phyloP scores from a whole-genome alignment of 2,113 vertebrate species.

The Prinia subflava region DNA sequence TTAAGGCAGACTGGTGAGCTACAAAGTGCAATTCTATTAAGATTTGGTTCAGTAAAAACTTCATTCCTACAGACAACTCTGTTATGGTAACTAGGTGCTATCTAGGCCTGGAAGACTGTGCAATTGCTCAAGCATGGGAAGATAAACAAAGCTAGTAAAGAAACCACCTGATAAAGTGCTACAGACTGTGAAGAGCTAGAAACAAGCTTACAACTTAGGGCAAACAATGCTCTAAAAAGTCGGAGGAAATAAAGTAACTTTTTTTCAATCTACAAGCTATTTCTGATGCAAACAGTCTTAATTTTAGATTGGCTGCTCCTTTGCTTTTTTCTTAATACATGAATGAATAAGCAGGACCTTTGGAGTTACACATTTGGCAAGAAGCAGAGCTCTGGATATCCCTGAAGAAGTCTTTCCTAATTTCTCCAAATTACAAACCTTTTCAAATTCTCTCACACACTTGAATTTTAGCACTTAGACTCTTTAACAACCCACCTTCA shows the following conservation, averaged over 20 bases:
- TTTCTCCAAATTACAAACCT: neutral
- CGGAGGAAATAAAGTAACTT: neutral
- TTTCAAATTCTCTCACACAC: neutral
- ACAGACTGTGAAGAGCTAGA: neutral
- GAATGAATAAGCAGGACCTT: neutral
- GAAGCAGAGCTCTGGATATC: neutral
- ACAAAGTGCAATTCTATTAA: neutral
- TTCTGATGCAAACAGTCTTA: neutral
- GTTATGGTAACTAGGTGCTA: neutral
- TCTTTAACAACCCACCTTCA: neutral
- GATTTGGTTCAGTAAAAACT: neutral
- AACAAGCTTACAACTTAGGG: neutral
- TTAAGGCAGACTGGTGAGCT: neutral
- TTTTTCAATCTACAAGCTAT: neutral
- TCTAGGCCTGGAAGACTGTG: neutral
- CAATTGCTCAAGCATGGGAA: neutral
- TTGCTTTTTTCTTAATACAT: neutral
- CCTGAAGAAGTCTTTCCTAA: neutral
- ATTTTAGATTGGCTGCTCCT: neutral
- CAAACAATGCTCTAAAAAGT: neutral
- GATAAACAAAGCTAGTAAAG: neutral
- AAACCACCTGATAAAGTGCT: neutral
- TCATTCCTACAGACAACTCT: neutral
- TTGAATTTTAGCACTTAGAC: neutral
- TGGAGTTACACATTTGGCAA: neutral